phyloP scores from a whole-genome alignment of 2,797 vertebrate species.

The Synanceia verrucosa region DNA sequence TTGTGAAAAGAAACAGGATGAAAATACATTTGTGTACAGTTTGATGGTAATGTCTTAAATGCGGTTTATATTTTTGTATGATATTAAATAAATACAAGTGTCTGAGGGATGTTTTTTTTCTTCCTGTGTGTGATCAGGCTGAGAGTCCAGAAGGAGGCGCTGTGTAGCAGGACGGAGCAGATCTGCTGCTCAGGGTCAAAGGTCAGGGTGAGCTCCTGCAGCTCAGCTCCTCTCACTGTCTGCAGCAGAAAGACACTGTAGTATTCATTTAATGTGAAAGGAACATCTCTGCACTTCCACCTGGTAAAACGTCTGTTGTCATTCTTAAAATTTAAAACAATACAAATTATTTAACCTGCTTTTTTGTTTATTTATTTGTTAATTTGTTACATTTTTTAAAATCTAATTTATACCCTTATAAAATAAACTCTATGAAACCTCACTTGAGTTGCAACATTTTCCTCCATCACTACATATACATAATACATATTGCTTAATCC shows the following conservation, averaged over 20 bases:
- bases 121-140: conserved; percentile 55
- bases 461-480: neutral
- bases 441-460: neutral
- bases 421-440: conserved; percentile 1
- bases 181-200: conserved; percentile 72
- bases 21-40: too few species aligned
- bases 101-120: neutral
- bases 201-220: neutral
- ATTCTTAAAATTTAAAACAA: conserved; percentile 1
- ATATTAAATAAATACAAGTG: neutral
- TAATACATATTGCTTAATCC: neutral
- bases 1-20: neutral
- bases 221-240: conserved; percentile 9
- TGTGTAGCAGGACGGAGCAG: conserved; percentile 47
- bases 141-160: conserved; percentile 67
- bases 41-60: too few species aligned
- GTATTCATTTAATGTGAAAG: neutral
- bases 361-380: neutral
- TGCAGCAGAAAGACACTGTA: conserved; percentile 1
- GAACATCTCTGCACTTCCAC: neutral
- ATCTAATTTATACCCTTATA: neutral
- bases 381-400: neutral
- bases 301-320: too few species aligned
- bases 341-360: neutral
- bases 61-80: neutral